Evolutionary conservation across 2,797 vertebrate species (phyloP).

Genomic region (Buphagus erythrorhynchus): DNA sequence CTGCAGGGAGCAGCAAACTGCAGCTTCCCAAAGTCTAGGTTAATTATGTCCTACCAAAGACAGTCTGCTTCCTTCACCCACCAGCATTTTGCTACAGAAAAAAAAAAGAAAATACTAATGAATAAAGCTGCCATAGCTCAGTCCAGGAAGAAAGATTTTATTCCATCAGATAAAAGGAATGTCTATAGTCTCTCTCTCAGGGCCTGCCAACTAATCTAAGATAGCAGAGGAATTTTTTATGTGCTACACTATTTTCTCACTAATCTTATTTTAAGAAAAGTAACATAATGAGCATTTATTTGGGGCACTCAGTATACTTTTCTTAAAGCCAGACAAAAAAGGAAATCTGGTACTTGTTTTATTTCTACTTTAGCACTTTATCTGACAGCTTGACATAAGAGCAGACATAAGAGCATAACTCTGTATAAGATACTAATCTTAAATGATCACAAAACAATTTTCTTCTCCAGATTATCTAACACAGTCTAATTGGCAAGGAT

Average conservation of each 20-base stretch:
- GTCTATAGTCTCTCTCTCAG: neutral
- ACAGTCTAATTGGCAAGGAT: neutral
- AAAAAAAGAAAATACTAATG: neutral
- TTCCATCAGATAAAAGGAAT: slow-evolving; percentile 11
- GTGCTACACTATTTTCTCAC: neutral
- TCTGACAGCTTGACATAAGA: slow-evolving; percentile 10
- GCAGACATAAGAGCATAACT: neutral
- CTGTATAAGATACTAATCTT: neutral
- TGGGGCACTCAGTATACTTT: neutral
- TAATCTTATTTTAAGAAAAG: slow-evolving; percentile 42
- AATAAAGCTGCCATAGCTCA: neutral
- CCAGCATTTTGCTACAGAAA: neutral
- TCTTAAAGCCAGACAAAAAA: slow-evolving; percentile 12
- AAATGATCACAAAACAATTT: neutral
- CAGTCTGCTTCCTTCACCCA: neutral
- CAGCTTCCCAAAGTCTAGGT: neutral
- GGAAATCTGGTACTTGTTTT: slow-evolving; percentile 48
- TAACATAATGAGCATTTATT: slow-evolving; percentile 42
- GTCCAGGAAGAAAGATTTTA: neutral
- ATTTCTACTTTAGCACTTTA: slow-evolving; percentile 10
- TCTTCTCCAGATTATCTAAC: neutral
- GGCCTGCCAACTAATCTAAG: neutral
- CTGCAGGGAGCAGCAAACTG: neutral
- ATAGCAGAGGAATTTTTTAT: neutral
- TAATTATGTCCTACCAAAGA: neutral